Percentiles rank a stretch among this genome's conserved stretches.
These are phyloP conservation scores for Crax fasciolata DNA, from an alignment of 2,797 vertebrate genomes.

Conservation along the genomic window DNA sequence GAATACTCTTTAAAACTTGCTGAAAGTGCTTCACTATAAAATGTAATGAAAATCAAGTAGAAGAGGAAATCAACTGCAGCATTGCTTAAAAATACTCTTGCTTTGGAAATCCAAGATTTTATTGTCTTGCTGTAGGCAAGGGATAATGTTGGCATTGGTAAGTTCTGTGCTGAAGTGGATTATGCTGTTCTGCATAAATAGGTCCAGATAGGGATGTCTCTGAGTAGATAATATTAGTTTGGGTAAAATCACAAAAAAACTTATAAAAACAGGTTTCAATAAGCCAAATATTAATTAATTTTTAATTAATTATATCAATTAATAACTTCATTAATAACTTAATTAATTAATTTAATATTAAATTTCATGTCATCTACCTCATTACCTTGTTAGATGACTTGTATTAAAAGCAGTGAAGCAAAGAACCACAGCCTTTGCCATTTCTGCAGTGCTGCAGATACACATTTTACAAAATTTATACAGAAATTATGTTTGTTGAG, in stretches of 20 bases:
- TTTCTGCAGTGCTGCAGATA: conserved; percentile 59
- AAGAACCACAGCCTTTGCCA: conserved; percentile 62
- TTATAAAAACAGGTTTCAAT: conserved; percentile 44
- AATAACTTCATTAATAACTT: too few species aligned
- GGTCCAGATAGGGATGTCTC: conserved; percentile 15
- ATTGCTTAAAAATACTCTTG: conserved; percentile 46
- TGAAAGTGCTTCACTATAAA: conserved; percentile 50
- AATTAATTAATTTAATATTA: conserved; percentile 81
- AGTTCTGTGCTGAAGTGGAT: not conserved
- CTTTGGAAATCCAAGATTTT: conserved; percentile 49
- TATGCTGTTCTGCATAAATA: conserved; percentile 15
- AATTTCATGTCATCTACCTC: conserved; percentile 68
- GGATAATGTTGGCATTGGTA: conserved; percentile 6
- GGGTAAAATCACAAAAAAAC: conserved; percentile 46
- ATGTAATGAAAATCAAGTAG: conserved; percentile 73
- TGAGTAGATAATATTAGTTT: conserved; percentile 43
- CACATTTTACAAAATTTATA: conserved; percentile 57
- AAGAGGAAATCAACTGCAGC: conserved; percentile 66
- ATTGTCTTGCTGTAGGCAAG: conserved; percentile 70
- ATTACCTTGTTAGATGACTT: conserved; percentile 80
- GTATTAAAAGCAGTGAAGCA: conserved; percentile 79
- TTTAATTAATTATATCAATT: too few species aligned
- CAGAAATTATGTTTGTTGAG: conserved; percentile 65
- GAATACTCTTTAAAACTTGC: conserved; percentile 71
- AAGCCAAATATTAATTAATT: not conserved